A percentile compares a stretch with the other conserved stretches of the same genome.
phyloP scores from a whole-genome alignment of 2,797 vertebrate genomes.

The Hoplostethus mediterraneus region DNA sequence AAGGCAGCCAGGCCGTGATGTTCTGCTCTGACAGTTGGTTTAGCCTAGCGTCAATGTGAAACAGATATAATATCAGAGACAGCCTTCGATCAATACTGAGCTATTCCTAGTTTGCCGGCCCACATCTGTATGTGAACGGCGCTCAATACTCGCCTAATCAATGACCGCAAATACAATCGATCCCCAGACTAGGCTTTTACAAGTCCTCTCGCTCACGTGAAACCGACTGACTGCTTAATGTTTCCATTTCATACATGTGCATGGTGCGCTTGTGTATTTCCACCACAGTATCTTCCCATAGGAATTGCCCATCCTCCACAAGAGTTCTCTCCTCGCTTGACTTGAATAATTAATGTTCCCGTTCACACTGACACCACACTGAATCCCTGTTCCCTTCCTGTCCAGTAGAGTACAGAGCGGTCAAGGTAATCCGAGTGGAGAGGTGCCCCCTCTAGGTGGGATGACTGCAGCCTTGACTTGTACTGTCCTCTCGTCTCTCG shows the following conservation, averaged over 20 bases:
- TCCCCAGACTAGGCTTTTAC: constrained; percentile 59
- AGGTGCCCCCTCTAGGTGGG: constrained; percentile 52
- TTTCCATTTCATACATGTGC: constrained; percentile 38
- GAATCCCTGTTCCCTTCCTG: constrained; percentile 61
- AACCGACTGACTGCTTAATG: constrained; percentile 62
- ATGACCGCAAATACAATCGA: constrained; percentile 77
- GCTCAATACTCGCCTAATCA: constrained; percentile 78
- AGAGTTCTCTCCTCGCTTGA: constrained; percentile 57
- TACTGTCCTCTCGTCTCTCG: constrained; percentile 37
- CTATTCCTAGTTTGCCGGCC: constrained; percentile 70
- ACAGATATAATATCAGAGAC: constrained; percentile 71
- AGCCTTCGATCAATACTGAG: constrained; percentile 71
- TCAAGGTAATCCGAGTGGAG: constrained; percentile 70
- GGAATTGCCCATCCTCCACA: constrained; percentile 45
- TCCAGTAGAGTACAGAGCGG: constrained; percentile 60
- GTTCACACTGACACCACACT: constrained; percentile 62
- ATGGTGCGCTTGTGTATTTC: constrained; percentile 23
- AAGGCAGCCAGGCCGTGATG: constrained; percentile 43
- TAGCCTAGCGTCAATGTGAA: constrained; percentile 58
- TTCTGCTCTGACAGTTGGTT: constrained; percentile 48
- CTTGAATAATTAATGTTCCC: constrained; percentile 73
- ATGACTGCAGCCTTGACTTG: constrained; percentile 64
- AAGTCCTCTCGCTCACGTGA: constrained; percentile 65
- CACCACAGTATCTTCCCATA: constrained; percentile 27
- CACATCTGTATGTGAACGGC: constrained; percentile 49